Conservation (phyloP, 2,113 vertebrate species). For the Nesogale talazaci region DNA sequence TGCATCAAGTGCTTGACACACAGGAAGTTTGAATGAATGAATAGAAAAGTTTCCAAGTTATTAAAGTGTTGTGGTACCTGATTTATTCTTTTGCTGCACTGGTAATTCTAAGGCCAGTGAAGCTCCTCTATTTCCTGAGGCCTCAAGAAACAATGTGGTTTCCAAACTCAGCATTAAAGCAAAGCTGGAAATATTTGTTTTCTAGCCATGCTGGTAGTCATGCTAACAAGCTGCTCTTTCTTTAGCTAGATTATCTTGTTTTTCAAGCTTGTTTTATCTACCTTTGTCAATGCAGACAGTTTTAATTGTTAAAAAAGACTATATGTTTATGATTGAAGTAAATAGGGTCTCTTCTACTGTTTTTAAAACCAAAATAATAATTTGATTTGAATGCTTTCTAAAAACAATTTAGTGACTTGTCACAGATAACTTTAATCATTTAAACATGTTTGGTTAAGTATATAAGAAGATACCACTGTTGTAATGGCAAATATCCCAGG, state of each 20-base stretch:
- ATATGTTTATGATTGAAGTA: conserved; percentile 33
- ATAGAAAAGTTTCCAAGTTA: conserved; percentile 78
- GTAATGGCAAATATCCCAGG: background rate
- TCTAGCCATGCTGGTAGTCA: background rate
- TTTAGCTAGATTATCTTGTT: conserved; percentile 5
- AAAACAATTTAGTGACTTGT: background rate
- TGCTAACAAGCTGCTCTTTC: conserved; percentile 18
- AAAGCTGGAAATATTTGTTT: conserved; percentile 61
- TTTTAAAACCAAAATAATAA: background rate
- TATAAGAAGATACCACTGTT: background rate
- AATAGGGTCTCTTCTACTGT: background rate
- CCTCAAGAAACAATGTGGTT: conserved; percentile 70
- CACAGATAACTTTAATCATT: background rate
- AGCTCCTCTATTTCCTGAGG: conserved; percentile 70
- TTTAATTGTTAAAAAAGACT: conserved; percentile 49
- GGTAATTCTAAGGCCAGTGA: conserved; percentile 63
- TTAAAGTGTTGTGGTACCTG: conserved; percentile 77
- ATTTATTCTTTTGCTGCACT: conserved; percentile 71
- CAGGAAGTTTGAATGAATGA: conserved; percentile 80
- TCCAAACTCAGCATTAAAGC: conserved; percentile 54
- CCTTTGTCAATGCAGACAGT: conserved; percentile 45
- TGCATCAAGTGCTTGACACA: conserved; percentile 72
- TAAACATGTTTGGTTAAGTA: conserved; percentile 24
- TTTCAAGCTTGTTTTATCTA: conserved; percentile 55
- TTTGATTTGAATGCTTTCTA: conserved; percentile 12